Percentiles rank a stretch among this genome's conserved stretches.
Conservation (phyloP, 2,888 invertebrate genomes). For the Pasiphila rectangulata region DNA sequence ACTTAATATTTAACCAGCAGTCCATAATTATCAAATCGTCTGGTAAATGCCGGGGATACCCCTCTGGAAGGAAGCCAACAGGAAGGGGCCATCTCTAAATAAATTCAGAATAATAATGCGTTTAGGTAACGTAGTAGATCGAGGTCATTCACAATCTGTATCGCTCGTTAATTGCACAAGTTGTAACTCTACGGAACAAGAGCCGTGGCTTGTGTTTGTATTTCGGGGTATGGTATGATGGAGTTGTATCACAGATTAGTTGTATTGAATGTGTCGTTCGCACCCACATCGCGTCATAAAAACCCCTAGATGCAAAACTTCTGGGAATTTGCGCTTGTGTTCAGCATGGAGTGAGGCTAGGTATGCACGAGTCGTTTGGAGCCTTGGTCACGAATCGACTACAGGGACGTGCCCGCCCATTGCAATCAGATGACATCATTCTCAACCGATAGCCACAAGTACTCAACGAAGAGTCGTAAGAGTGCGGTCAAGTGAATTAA, state of each 20-base stretch:
- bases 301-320: constrained; percentile 37
- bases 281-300: constrained; percentile 35
- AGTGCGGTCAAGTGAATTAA: not conserved
- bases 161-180: constrained; percentile 19
- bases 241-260: constrained; percentile 1
- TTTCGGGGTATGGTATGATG: constrained; percentile 5
- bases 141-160: constrained; percentile 42
- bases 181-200: constrained; percentile 10
- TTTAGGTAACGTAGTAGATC: constrained; percentile 45
- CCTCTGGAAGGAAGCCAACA: constrained; percentile 74
- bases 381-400: constrained; percentile 57
- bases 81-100: constrained; percentile 71
- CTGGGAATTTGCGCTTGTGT: constrained; percentile 44
- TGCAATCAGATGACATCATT: constrained; percentile 71
- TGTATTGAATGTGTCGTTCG: constrained; percentile 4
- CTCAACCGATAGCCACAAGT: constrained; percentile 32
- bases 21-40: constrained; percentile 74
- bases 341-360: constrained; percentile 50
- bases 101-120: constrained; percentile 69
- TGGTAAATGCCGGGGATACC: constrained; percentile 74
- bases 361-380: constrained; percentile 56
- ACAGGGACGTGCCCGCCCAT: constrained; percentile 60
- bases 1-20: constrained; percentile 47
- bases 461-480: no score
- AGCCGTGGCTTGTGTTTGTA: constrained; percentile 18